These are phyloP conservation scores for Chionis minor DNA, from an alignment of 2,113 vertebrate species.

Conservation along the genomic window DNA sequence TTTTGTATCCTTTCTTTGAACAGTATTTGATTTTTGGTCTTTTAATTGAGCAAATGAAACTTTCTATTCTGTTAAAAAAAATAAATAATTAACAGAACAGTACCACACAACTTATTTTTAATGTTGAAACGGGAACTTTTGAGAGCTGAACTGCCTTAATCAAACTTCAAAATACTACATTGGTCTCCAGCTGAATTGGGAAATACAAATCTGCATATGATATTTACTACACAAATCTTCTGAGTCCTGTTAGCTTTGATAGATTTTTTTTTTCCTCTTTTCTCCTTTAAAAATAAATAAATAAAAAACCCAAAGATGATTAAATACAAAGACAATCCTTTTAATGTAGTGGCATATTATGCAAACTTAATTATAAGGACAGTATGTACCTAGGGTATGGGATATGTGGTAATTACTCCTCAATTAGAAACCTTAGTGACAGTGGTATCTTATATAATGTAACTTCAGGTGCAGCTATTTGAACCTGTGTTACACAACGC, in stretches of 20 bases:
- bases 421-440: neutral
- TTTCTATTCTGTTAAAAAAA: neutral
- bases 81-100: neutral
- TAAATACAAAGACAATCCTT: constrained; percentile 68
- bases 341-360: constrained; percentile 58
- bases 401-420: neutral
- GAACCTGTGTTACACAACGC: neutral
- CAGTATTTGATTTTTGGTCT: neutral
- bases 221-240: constrained; percentile 77
- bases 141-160: constrained; percentile 67
- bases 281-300: neutral
- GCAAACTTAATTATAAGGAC: constrained; percentile 68
- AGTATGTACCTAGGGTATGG: neutral
- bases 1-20: neutral
- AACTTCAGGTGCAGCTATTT: neutral
- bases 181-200: constrained; percentile 68
- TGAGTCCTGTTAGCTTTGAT: constrained; percentile 79
- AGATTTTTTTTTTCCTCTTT: constrained; percentile 36
- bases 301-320: constrained; percentile 56
- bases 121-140: constrained; percentile 41
- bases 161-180: constrained; percentile 73
- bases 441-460: neutral
- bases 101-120: constrained; percentile 11
- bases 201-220: constrained; percentile 74
- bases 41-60: constrained; percentile 22